Percentiles rank a stretch among this genome's conserved stretches.
These are phyloP conservation scores for Cydia pomonella DNA, from an alignment of 1,140 invertebrate genomes.

Conservation along the genomic window DNA sequence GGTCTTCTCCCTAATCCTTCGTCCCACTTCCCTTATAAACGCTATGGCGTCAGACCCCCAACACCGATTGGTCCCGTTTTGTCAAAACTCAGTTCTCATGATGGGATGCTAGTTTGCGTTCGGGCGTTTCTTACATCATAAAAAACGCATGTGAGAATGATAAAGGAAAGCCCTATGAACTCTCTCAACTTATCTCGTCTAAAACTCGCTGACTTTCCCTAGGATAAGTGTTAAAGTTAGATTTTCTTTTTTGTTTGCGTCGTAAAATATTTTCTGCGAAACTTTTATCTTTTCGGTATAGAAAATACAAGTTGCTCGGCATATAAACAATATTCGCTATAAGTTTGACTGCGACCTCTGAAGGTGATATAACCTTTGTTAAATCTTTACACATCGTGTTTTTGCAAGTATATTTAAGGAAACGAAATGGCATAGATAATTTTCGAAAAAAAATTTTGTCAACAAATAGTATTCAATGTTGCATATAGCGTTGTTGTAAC, in stretches of 20 bases:
- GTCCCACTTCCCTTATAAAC: too few relatives aligned
- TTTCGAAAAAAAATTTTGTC: too few relatives aligned
- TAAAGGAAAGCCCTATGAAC: background rate
- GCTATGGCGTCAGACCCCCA: too few relatives aligned
- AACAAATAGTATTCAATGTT: too few relatives aligned
- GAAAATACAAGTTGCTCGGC: background rate
- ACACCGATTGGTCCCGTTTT: too few relatives aligned
- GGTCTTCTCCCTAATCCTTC: too few relatives aligned
- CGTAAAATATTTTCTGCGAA: constrained; percentile 21
- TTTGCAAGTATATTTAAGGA: too few relatives aligned
- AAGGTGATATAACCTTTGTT: background rate
- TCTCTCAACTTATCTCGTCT: background rate
- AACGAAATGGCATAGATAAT: too few relatives aligned
- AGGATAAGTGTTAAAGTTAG: constrained; percentile 31
- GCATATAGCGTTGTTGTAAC: too few relatives aligned
- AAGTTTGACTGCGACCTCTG: background rate
- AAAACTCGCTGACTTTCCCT: constrained; percentile 9
- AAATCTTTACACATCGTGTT: background rate
- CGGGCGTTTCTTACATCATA: too few relatives aligned
- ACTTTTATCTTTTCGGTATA: constrained; percentile 27
- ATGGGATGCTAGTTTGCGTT: background rate
- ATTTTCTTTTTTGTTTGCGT: constrained; percentile 26
- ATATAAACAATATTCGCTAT: constrained; percentile 7
- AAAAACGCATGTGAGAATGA: too few relatives aligned
- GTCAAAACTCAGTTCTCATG: too few relatives aligned